Evolutionary conservation across 2,797 vertebrate genomes (phyloP), one percentile per base, ranked within the genome.

Genomic region (Bradypus variegatus): DNA sequence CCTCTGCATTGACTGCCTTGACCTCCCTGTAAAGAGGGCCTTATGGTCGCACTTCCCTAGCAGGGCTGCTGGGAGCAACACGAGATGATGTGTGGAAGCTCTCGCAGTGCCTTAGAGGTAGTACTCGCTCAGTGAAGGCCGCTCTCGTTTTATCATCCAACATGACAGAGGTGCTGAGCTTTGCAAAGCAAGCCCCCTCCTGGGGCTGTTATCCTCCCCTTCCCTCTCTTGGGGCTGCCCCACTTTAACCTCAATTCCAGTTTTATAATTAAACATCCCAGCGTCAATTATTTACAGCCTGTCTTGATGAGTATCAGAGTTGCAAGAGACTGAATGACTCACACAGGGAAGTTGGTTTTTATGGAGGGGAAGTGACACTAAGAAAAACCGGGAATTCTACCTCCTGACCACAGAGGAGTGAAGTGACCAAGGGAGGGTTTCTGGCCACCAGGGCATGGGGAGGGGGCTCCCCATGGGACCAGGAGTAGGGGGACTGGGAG

Each of bases 191-290:
- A n/a, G 38, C 82, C 36, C 62, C 25, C 2, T 21, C 73, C 9
- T 0, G 3, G 21, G 8, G 27, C 82, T 72, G 21, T 36, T 18
- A 36, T 16, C 67, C 33, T n/a, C 48, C 75, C 38, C 70, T 8
- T 21, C 11, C 18, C 0, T 1, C 31, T 53, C 69, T 53, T 25
- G 31, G 12, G 31, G 65, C 79, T 5, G 12, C 58, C 70, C 53
- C 3, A 0, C n/a, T 25, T 73, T 76, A 86, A 77, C 78, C 87
- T 76, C 18, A 5, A 4, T 58, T 64, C 67, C 91, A 62, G 88
- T 79, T 95, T 95, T 76, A 92, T 94, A 55, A 89, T 94, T 95
- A 76, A 93, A 92, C 88, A 48, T 45, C 76, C 31, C 70, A 18
- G 72, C 6, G 16, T 88, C 80, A 69, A n/a, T 91, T 77, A 94